A percentile compares a stretch with the other conserved stretches of the same genome.
Conservation (phyloP, 2,113 vertebrate genomes). For the Tragelaphus buxtoni region DNA sequence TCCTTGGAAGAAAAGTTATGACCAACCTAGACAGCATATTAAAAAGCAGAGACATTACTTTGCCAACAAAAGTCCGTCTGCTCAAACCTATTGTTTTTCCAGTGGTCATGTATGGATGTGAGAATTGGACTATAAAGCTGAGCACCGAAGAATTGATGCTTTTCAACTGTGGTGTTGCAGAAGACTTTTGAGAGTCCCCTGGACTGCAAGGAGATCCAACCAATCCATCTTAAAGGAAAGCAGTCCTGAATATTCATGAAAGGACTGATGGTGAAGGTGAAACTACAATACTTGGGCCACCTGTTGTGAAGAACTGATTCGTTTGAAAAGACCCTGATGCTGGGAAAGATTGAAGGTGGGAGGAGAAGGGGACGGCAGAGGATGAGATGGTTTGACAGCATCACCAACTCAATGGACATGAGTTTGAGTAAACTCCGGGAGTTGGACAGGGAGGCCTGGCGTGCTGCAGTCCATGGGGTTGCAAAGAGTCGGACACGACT, state of each 20-base stretch:
- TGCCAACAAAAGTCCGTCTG: not conserved
- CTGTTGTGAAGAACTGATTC: not conserved
- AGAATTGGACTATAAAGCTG: not conserved
- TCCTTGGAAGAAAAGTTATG: not conserved
- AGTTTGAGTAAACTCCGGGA: not conserved
- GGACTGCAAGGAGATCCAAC: not conserved
- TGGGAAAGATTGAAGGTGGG: not conserved
- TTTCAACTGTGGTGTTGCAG: not conserved
- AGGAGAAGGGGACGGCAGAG: not conserved
- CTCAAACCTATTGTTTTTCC: not conserved
- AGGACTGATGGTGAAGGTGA: not conserved
- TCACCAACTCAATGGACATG: not conserved
- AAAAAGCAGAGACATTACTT: not conserved
- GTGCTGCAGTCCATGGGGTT: not conserved
- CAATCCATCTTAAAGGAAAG: not conserved
- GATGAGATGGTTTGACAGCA: not conserved
- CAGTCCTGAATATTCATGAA: not conserved
- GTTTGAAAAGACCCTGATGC: not conserved
- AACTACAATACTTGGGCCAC: not conserved
- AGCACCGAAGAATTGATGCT: not conserved
- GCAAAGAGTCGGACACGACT: not conserved
- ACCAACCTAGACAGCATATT: not conserved
- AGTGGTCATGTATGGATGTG: not conserved
- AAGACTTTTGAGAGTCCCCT: not conserved
- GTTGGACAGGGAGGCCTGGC: not conserved